Evolutionary conservation across 1,140 invertebrate genomes (phyloP).

Genomic region (Drosophila melanica): DNA sequence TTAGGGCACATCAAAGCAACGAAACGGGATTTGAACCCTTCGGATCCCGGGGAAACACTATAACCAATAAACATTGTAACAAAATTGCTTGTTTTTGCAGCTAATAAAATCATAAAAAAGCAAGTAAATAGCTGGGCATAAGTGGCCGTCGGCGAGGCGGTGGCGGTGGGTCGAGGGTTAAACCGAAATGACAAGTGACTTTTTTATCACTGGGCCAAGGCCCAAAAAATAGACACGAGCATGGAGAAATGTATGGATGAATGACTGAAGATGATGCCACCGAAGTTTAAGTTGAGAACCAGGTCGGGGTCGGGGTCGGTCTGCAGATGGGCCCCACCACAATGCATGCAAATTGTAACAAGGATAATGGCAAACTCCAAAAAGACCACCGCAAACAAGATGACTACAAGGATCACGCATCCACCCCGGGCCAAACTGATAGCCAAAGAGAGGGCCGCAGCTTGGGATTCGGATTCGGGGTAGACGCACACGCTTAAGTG

Average conservation of each 20-base stretch:
- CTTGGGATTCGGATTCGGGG: conserved; percentile 1
- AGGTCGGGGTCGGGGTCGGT: conserved; percentile 7
- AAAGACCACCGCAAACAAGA: conserved; percentile 76
- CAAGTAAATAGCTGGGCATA: conserved; percentile 66
- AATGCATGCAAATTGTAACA: conserved; percentile 80
- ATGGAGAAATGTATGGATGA: conserved; percentile 66
- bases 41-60: conserved; percentile 53
- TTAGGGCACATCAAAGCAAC: conserved; percentile 74
- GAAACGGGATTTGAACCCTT: conserved; percentile 43
- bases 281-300: not conserved
- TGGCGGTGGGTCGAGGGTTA: conserved; percentile 38
- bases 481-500: conserved; percentile 71
- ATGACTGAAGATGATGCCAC: conserved; percentile 39
- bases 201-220: conserved; percentile 69
- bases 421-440: conserved; percentile 34
- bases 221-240: conserved; percentile 39
- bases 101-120: conserved; percentile 82
- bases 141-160: conserved; percentile 43
- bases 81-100: conserved; percentile 81
- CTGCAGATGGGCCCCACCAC: conserved; percentile 49
- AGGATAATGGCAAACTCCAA: conserved; percentile 76
- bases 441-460: not conserved
- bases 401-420: conserved; percentile 44
- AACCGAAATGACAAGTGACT: conserved; percentile 71
- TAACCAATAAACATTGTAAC: conserved; percentile 82